phyloP scores from a whole-genome alignment of 2,113 vertebrate species.

The Hucho hucho region DNA sequence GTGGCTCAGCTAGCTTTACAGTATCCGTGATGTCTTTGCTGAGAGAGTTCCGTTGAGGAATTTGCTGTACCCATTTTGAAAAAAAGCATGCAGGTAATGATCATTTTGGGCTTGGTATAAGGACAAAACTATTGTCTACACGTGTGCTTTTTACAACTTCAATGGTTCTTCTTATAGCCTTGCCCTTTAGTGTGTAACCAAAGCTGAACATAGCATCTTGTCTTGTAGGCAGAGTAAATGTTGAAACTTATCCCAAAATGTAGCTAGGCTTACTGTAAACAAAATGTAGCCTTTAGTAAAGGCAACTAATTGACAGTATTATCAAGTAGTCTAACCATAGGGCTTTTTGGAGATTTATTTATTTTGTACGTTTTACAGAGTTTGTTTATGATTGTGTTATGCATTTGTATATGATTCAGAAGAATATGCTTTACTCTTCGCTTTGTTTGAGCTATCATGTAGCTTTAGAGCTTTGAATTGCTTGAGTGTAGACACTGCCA shows the following conservation, averaged over 20 bases:
- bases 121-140: not conserved
- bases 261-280: constrained; percentile 41
- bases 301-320: constrained; percentile 47
- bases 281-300: constrained; percentile 63
- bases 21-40: constrained; percentile 24
- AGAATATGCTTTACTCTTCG: constrained; percentile 48
- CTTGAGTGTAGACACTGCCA: not conserved
- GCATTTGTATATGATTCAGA: constrained; percentile 31
- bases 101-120: not conserved
- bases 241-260: constrained; percentile 46
- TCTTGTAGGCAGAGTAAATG: constrained; percentile 31
- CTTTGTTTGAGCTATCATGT: constrained; percentile 40
- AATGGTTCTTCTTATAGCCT: constrained; percentile 6
- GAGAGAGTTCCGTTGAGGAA: constrained; percentile 55
- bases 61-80: constrained; percentile 30
- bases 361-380: constrained; percentile 46
- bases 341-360: constrained; percentile 62
- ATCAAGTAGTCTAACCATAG: constrained; percentile 42
- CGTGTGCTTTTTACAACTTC: constrained; percentile 23
- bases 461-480: constrained; percentile 53
- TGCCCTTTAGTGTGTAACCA: constrained; percentile 61
- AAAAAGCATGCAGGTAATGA: not conserved
- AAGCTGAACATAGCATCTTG: constrained; percentile 53
- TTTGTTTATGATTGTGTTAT: constrained; percentile 34
- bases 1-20: constrained; percentile 40